Percentiles rank a stretch among this genome's conserved stretches.
Conservation (phyloP, 37 sponge, comb jelly and placozoan genomes). For the Haliclona indistincta region DNA sequence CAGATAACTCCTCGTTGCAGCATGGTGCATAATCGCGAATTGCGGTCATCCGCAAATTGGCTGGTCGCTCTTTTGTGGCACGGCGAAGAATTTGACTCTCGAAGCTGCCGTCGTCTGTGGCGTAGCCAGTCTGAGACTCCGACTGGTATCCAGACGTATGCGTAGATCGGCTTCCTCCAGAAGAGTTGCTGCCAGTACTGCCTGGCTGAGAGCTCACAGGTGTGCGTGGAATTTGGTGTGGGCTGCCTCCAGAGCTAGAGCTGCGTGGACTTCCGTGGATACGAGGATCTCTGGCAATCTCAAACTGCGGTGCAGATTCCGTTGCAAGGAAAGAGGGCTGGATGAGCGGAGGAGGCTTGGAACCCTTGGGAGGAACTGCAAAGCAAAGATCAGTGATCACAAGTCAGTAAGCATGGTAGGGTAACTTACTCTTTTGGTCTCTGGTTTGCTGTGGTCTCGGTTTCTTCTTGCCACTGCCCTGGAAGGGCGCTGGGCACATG, state of each 20-base stretch:
- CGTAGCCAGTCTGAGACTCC: slow-evolving; percentile 11
- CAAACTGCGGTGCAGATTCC: too few relatives aligned
- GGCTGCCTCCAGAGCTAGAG: neutral
- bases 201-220: slow-evolving; percentile 11
- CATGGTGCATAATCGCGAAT: slow-evolving; percentile 71
- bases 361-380: too few relatives aligned
- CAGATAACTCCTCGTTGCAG: slow-evolving; percentile 74
- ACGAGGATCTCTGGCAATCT: too few relatives aligned
- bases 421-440: too few relatives aligned
- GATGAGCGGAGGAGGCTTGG: too few relatives aligned
- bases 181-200: slow-evolving; percentile 25
- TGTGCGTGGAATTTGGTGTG: slow-evolving; percentile 13
- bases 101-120: slow-evolving; percentile 66
- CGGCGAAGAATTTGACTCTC: slow-evolving; percentile 67
- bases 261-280: neutral
- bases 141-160: slow-evolving; percentile 31
- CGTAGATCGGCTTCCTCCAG: neutral
- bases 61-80: slow-evolving; percentile 62
- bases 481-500: slow-evolving; percentile 62
- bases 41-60: slow-evolving; percentile 78
- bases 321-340: too few relatives aligned
- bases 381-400: too few relatives aligned
- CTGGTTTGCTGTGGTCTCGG: too few relatives aligned
- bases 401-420: too few relatives aligned
- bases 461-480: slow-evolving; percentile 31